Conservation (phyloP, 2,113 vertebrate species). For the Atrichornis clamosus region DNA sequence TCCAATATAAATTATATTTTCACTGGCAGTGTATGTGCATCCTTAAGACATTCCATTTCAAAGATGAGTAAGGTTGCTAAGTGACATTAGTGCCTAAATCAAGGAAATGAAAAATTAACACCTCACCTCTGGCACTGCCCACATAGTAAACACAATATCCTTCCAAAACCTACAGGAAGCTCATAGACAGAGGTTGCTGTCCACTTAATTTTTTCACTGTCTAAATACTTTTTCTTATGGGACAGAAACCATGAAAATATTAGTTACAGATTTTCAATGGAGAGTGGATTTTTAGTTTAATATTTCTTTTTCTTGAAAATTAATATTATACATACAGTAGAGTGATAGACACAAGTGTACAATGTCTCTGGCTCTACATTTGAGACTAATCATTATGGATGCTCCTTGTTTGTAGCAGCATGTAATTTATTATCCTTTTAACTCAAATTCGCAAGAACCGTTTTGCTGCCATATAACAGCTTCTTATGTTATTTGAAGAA, state of each 20-base stretch:
- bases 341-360: not conserved
- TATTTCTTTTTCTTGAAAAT: not conserved
- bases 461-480: not conserved
- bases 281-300: not conserved
- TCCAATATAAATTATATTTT: not conserved
- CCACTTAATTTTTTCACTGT: not conserved
- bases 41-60: not conserved
- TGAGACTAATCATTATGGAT: not conserved
- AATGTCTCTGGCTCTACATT: not conserved
- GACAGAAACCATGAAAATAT: not conserved
- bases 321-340: not conserved
- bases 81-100: not conserved
- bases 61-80: constrained; percentile 26
- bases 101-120: constrained; percentile 26
- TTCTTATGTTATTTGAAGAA: not conserved
- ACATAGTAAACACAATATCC: not conserved
- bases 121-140: constrained; percentile 16
- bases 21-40: not conserved
- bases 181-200: not conserved
- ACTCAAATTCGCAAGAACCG: not conserved
- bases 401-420: not conserved
- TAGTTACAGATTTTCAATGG: not conserved
- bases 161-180: not conserved
- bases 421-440: not conserved
- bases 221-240: not conserved